Percentiles rank a stretch among this genome's conserved stretches.
phyloP scores from a whole-genome alignment of 2,888 invertebrate genomes.

The Nephrocerus scutellatus region DNA sequence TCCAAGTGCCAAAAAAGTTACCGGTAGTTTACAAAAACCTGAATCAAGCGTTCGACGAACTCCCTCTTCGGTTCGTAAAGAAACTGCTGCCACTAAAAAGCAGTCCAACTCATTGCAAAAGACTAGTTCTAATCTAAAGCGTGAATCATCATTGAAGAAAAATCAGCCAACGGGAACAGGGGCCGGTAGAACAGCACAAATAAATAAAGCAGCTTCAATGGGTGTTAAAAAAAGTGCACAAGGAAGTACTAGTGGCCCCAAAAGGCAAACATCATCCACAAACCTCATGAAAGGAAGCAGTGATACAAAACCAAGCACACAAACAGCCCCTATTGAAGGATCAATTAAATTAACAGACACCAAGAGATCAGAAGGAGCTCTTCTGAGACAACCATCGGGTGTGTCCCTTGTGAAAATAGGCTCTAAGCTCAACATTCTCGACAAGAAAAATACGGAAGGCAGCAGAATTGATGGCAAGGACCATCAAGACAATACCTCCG shows the following conservation, averaged over 20 bases:
- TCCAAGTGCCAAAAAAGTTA: conserved; percentile 44
- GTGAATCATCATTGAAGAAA: conserved; percentile 23
- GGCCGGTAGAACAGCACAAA: conserved; percentile 16
- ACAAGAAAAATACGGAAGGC: conserved; percentile 38
- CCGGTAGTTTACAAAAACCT: conserved; percentile 24
- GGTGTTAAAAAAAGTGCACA: conserved; percentile 19
- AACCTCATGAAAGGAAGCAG: neutral
- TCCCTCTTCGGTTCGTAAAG: conserved; percentile 26
- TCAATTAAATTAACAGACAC: conserved; percentile 16
- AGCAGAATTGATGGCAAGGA: no score
- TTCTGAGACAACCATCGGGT: conserved; percentile 35
- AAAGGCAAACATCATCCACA: conserved; percentile 2
- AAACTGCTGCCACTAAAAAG: conserved; percentile 21
- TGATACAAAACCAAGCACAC: neutral
- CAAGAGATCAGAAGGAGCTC: conserved; percentile 12
- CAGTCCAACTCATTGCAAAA: conserved; percentile 23
- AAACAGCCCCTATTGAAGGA: neutral
- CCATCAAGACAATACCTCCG: no score
- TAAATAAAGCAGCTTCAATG: conserved; percentile 16
- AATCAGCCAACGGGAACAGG: conserved; percentile 15
- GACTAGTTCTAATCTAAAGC: conserved; percentile 17
- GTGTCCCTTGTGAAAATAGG: conserved; percentile 39
- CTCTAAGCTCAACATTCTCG: conserved; percentile 37
- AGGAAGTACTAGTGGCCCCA: no score
- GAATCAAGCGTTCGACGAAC: conserved; percentile 26